Evolutionary conservation across 2,797 vertebrate genomes (phyloP), one percentile per base, ranked within the genome.

Genomic region (Enteromius trimaculatus): DNA sequence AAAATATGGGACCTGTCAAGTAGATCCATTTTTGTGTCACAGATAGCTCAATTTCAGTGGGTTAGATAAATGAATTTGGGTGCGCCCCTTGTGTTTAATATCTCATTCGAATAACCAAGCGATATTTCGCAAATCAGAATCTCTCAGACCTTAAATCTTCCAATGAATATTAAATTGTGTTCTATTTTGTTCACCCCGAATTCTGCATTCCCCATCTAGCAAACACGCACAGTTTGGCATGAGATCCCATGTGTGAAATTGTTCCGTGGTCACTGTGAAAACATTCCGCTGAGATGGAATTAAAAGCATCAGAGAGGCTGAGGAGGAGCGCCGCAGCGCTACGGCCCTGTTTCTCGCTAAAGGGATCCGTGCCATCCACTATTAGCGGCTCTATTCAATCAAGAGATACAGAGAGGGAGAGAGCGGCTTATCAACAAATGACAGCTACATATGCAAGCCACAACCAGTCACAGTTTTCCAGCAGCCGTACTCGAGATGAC

Each of bases 161-260:
- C 84, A 66, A 88, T 85, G 82, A 88, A 81, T 71, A 85, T 76
- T 78, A 31, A 82, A 85, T 76, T 72, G 62, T 88, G 85, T 81
- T 58, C 77, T 83, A 77, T 88, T 88, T 86, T 64, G 77, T 34
- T 55, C 83, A 77, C 74, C 60, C 69, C 77, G 71, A 55, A 86
- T 53, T 68, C 19, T 77, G 74, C 62, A 69, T 81, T 87, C 69
- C 62, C 44, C 77, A 84, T 60, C 78, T 79, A 74, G 16, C 23
- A 19, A 69, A 84, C 77, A 84, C 70, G 85, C 76, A 60, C 62
- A 88, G 88, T 72, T 80, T 83, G 88, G 87, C 89, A 86, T 87
- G 89, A 89, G 78, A 91, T 84, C 42, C 88, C 87, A 91, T 90
- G 91, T 92, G 90, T 92, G 85, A 94, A 94, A 93, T 91, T 92